Conservation (phyloP, 2,888 invertebrate species). For the Ischnura elegans region DNA sequence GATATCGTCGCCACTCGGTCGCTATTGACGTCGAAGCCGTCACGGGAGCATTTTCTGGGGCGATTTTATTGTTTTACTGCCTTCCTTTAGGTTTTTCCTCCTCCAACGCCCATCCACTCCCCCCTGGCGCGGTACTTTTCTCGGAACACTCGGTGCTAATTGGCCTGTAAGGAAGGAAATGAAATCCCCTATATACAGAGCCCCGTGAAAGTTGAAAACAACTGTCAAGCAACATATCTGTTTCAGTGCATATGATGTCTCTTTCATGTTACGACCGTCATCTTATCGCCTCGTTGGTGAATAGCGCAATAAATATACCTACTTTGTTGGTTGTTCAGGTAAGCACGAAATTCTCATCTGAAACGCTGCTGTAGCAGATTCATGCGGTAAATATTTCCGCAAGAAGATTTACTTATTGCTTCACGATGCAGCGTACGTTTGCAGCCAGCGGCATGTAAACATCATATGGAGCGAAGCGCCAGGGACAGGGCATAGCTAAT, state of each 20-base stretch:
- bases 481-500: too few species aligned
- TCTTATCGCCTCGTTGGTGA: background rate
- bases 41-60: background rate
- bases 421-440: too few species aligned
- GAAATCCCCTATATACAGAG: background rate
- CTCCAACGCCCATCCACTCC: background rate
- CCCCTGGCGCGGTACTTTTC: background rate
- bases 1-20: background rate
- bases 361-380: too few species aligned
- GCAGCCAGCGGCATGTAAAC: too few species aligned
- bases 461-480: too few species aligned
- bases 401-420: too few species aligned
- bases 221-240: background rate
- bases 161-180: background rate
- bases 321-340: too few species aligned
- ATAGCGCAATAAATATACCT: background rate
- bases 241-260: background rate
- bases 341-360: too few species aligned
- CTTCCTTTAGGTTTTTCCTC: background rate
- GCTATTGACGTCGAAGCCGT: background rate
- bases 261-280: background rate
- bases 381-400: too few species aligned
- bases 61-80: constrained; percentile 16
- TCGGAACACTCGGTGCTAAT: background rate
- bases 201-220: background rate